Conservation (phyloP, 2,113 vertebrate species). For the Cichladusa arquata region DNA sequence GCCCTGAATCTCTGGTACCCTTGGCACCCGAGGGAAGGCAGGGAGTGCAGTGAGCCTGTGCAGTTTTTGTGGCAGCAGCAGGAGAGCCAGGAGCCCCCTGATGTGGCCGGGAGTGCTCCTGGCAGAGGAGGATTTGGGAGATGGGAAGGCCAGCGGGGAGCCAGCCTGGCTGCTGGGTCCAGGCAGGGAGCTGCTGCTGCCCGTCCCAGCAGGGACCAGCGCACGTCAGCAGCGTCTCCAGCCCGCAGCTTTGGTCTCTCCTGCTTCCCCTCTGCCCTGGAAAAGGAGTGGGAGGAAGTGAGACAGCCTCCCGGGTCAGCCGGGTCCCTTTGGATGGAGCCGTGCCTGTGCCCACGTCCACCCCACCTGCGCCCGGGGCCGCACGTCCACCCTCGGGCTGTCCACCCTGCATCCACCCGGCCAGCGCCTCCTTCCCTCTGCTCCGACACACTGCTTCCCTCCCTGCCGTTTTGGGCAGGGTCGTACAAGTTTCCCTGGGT, state of each 20-base stretch:
- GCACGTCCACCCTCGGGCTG: rapidly evolving
- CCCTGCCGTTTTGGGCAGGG: rapidly evolving
- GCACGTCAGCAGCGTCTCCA: neutral
- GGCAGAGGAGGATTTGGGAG: neutral
- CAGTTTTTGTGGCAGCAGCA: neutral
- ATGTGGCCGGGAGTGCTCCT: neutral
- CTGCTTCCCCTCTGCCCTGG: constrained; percentile 12
- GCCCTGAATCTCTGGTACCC: neutral
- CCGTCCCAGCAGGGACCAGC: neutral
- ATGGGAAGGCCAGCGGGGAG: neutral
- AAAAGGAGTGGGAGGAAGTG: constrained; percentile 31
- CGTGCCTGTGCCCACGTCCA: neutral
- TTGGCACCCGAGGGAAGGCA: rapidly evolving
- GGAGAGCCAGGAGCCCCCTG: neutral
- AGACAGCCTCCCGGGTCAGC: neutral
- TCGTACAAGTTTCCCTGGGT: neutral
- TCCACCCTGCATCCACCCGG: rapidly evolving
- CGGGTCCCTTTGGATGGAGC: neutral
- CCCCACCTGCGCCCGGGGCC: neutral
- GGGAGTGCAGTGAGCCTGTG: neutral
- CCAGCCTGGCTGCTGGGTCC: neutral
- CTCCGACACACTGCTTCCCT: neutral
- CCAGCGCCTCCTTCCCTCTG: neutral
- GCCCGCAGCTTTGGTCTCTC: neutral
- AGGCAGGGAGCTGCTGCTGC: neutral